Evolutionary conservation across 2,888 invertebrate species (phyloP).

Genomic region (Lycocerus yunnanus): DNA sequence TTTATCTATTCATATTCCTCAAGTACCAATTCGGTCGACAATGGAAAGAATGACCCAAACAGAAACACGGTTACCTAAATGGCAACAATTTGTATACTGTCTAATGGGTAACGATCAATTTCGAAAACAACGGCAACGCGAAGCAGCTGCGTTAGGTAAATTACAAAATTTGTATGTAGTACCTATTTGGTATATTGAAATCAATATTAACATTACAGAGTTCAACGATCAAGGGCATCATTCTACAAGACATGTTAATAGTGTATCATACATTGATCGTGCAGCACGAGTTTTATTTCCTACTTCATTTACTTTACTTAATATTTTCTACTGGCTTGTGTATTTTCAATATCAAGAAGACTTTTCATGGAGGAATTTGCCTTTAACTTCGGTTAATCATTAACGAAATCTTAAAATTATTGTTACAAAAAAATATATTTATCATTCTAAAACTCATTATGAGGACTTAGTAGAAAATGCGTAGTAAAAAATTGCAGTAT

Average conservation of each 20-base stretch:
- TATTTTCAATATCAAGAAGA: slow-evolving; percentile 80
- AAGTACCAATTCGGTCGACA: slow-evolving; percentile 61
- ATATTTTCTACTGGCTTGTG: slow-evolving; percentile 87
- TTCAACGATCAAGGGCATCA: slow-evolving; percentile 44
- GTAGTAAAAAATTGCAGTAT: no score
- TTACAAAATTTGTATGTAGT: not conserved
- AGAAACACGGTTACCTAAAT: slow-evolving; percentile 73
- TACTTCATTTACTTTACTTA: slow-evolving; percentile 82
- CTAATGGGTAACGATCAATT: slow-evolving; percentile 78
- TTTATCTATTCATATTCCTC: slow-evolving; percentile 28
- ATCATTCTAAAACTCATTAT: no score
- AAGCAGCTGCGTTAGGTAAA: slow-evolving; percentile 65
- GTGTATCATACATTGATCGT: slow-evolving; percentile 84
- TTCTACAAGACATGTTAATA: slow-evolving; percentile 74
- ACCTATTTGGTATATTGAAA: not conserved
- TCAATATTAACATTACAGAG: slow-evolving; percentile 48
- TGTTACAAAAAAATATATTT: no score
- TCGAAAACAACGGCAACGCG: slow-evolving; percentile 72
- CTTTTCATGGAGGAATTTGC: slow-evolving; percentile 74
- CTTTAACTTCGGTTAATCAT: slow-evolving; percentile 62
- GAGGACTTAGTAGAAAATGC: no score
- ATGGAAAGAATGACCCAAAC: slow-evolving; percentile 86
- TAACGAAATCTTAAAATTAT: slow-evolving; percentile 39
- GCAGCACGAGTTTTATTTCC: slow-evolving; percentile 83
- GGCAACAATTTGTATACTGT: slow-evolving; percentile 81